phyloP scores from a whole-genome alignment of 2,888 invertebrate species.

The Athetis lepigone region DNA sequence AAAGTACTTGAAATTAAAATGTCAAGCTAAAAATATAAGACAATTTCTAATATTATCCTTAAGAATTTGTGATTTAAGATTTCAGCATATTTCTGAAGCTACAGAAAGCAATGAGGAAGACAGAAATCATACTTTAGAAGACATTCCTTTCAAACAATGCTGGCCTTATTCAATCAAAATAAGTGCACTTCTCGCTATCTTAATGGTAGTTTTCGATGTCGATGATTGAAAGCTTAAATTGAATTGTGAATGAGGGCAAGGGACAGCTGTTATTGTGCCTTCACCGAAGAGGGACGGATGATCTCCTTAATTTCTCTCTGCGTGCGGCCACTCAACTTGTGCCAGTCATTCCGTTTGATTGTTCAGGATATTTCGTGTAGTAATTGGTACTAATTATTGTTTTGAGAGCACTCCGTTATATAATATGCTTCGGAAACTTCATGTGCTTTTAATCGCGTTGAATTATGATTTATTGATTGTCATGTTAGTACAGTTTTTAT shows the following conservation, averaged over 20 bases:
- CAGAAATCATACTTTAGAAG: slow-evolving; percentile 22
- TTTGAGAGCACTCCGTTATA: slow-evolving; percentile 79
- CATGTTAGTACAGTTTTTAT: slow-evolving; percentile 11
- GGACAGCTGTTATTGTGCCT: slow-evolving; percentile 67
- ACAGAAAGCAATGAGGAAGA: slow-evolving; percentile 33
- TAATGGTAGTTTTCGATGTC: slow-evolving; percentile 71
- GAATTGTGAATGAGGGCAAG: slow-evolving; percentile 61
- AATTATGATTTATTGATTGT: slow-evolving; percentile 51
- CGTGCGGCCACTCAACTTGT: slow-evolving; percentile 86
- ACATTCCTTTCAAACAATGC: slow-evolving; percentile 44
- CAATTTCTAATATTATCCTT: slow-evolving; percentile 45
- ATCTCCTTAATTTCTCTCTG: slow-evolving; percentile 81
- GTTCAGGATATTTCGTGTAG: slow-evolving; percentile 83
- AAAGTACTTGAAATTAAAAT: slow-evolving; percentile 46
- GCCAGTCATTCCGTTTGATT: slow-evolving; percentile 90
- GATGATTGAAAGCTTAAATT: slow-evolving; percentile 71
- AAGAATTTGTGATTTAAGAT: slow-evolving; percentile 57
- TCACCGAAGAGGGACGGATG: slow-evolving; percentile 70
- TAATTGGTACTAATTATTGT: slow-evolving; percentile 89
- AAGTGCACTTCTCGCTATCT: slow-evolving; percentile 65
- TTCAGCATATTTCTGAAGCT: slow-evolving; percentile 43
- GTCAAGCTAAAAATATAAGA: slow-evolving; percentile 53
- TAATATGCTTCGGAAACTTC: slow-evolving; percentile 72
- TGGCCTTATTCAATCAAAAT: slow-evolving; percentile 63
- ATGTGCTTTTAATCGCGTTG: slow-evolving; percentile 38